A percentile compares a stretch with the other conserved stretches of the same genome.
Conservation (phyloP, 2,888 invertebrate species). For the Agrochola lychnidis region DNA sequence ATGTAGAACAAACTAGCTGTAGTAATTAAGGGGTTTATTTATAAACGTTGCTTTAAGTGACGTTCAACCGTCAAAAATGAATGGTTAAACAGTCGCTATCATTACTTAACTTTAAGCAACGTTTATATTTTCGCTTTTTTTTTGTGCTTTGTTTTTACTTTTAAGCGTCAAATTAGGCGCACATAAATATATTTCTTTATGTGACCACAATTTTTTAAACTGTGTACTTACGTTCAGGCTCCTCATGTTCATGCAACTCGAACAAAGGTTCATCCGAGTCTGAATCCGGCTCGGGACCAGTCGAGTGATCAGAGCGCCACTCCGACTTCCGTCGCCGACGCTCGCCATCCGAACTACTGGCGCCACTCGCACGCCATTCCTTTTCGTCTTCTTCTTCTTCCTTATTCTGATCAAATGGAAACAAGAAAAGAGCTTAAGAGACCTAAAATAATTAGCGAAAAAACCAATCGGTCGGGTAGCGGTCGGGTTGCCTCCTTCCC, state of each 20-base stretch:
- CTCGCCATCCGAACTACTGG: constrained; percentile 75
- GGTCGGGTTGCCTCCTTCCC: too few species aligned
- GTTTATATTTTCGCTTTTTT: neutral
- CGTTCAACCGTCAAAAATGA: too few species aligned
- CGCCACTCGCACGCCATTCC: constrained; percentile 83
- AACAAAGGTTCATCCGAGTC: constrained; percentile 86
- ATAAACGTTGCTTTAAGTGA: too few species aligned
- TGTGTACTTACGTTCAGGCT: constrained; percentile 77
- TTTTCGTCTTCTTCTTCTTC: constrained; percentile 82
- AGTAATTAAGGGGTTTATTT: neutral
- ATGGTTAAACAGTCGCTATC: too few species aligned
- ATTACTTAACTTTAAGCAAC: too few species aligned
- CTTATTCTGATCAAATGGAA: constrained; percentile 51
- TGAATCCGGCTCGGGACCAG: constrained; percentile 83
- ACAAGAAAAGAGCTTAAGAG: neutral
- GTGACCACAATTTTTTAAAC: neutral
- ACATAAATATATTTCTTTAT: neutral
- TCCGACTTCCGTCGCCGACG: constrained; percentile 51
- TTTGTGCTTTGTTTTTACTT: neutral
- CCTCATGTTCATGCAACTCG: constrained; percentile 78
- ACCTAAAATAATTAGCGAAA: neutral
- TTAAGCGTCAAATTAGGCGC: neutral
- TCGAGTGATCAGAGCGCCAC: constrained; percentile 84
- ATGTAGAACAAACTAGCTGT: neutral
- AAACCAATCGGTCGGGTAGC: neutral